phyloP scores from a whole-genome alignment of 2,797 vertebrate genomes.

The Etheostoma perlongum region DNA sequence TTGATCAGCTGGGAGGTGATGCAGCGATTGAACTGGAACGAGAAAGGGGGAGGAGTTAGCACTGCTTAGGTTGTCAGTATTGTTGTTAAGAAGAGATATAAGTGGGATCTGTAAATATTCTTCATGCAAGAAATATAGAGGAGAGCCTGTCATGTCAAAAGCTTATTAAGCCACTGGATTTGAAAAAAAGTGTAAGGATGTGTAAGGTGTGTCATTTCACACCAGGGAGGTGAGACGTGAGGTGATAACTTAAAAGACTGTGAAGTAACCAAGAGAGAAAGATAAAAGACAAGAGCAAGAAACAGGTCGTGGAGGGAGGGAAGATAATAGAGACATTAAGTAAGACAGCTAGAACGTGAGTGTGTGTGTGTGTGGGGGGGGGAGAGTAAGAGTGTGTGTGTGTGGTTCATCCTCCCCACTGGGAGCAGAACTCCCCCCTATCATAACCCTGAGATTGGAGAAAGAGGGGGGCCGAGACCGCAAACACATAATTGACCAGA shows the following conservation, averaged over 20 bases:
- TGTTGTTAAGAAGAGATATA: neutral
- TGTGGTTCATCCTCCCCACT: constrained; percentile 75
- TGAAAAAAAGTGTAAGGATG: constrained; percentile 65
- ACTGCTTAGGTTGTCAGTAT: neutral
- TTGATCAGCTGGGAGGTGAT: constrained; percentile 99
- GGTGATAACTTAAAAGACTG: constrained; percentile 37
- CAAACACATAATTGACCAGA: constrained; percentile 99
- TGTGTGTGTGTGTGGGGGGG: constrained; percentile 1
- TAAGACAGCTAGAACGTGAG: constrained; percentile 63
- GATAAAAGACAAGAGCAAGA: constrained; percentile 44
- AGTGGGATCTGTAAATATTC: constrained; percentile 5
- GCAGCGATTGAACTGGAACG: constrained; percentile 97
- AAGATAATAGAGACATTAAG: constrained; percentile 80
- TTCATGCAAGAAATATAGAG: constrained; percentile 2
- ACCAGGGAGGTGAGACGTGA: constrained; percentile 47
- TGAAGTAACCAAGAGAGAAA: constrained; percentile 16
- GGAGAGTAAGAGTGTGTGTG: constrained; percentile 26
- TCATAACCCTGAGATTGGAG: constrained; percentile 78
- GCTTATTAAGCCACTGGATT: constrained; percentile 77
- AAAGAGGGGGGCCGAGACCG: constrained; percentile 77
- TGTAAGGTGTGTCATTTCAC: constrained; percentile 40
- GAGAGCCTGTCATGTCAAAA: neutral
- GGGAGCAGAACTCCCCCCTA: constrained; percentile 77
- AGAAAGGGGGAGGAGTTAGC: constrained; percentile 52
- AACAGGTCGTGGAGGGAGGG: constrained; percentile 48